Evolutionary conservation across 1,140 invertebrate genomes (phyloP).

Genomic region (Drosophila azteca): DNA sequence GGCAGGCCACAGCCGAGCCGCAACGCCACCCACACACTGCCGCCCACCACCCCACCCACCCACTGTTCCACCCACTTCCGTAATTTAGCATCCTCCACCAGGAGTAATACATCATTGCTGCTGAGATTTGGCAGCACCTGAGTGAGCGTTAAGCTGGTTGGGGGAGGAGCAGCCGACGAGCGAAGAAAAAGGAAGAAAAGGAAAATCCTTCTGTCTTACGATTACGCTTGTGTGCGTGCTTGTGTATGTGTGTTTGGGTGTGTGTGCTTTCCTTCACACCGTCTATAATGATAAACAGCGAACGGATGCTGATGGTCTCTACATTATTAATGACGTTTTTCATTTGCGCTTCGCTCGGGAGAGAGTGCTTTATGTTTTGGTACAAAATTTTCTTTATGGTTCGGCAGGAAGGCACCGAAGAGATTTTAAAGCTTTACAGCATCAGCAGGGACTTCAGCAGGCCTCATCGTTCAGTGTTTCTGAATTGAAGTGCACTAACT

Average conservation of each 20-base stretch:
- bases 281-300: conserved; percentile 73
- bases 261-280: conserved; percentile 41
- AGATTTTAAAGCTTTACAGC: conserved; percentile 25
- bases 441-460: not conserved
- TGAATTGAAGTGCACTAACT: too few species aligned
- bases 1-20: conserved; percentile 46
- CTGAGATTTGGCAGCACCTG: conserved; percentile 64
- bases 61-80: conserved; percentile 42
- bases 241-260: conserved; percentile 19
- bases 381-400: conserved; percentile 15
- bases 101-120: conserved; percentile 71
- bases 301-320: conserved; percentile 75
- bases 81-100: conserved; percentile 2
- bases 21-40: conserved; percentile 13
- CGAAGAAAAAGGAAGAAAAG: conserved; percentile 20
- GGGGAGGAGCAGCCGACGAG: not conserved
- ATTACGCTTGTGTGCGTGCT: conserved; percentile 16
- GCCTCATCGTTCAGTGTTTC: too few species aligned
- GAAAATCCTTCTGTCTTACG: conserved; percentile 68
- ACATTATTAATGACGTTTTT: conserved; percentile 82
- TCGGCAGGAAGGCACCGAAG: conserved; percentile 22
- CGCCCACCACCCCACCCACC: not conserved
- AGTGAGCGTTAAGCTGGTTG: conserved; percentile 27
- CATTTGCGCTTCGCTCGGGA: conserved; percentile 67
- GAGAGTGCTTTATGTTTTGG: conserved; percentile 48